These are phyloP conservation scores for Trachelus stipa DNA, from an alignment of 2,888 invertebrate species.

Conservation along the genomic window DNA sequence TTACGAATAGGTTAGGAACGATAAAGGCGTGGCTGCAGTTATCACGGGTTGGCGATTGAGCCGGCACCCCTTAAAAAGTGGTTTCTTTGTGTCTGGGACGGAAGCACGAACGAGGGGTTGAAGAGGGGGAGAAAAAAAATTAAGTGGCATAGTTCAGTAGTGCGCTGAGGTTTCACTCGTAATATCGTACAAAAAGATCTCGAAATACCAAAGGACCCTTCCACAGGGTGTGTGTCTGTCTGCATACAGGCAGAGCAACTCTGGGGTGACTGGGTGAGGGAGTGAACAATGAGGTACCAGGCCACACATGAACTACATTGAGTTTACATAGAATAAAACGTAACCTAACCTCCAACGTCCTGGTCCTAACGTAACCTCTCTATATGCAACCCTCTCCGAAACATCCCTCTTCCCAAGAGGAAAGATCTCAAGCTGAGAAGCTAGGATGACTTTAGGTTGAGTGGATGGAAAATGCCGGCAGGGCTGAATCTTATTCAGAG, in stretches of 20 bases:
- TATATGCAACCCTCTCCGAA: constrained; percentile 8
- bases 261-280: constrained; percentile 9
- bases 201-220: constrained; percentile 25
- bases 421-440: background rate
- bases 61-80: background rate
- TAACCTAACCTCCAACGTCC: constrained; percentile 8
- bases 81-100: background rate
- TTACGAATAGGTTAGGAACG: background rate
- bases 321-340: constrained; percentile 20
- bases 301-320: constrained; percentile 20
- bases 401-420: background rate
- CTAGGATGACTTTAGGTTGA: background rate
- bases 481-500: background rate
- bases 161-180: constrained; percentile 8
- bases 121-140: background rate
- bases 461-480: background rate
- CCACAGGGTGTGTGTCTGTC: constrained; percentile 14
- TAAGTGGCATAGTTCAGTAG: constrained; percentile 5
- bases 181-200: constrained; percentile 24
- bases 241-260: background rate
- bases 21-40: background rate
- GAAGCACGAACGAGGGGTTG: background rate
- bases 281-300: constrained; percentile 20
- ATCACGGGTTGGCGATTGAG: background rate
- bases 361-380: background rate